Percentiles rank a stretch among this genome's conserved stretches.
These are phyloP conservation scores for Nemotelus nigrinus DNA, from an alignment of 2,888 invertebrate genomes.

Conservation along the genomic window DNA sequence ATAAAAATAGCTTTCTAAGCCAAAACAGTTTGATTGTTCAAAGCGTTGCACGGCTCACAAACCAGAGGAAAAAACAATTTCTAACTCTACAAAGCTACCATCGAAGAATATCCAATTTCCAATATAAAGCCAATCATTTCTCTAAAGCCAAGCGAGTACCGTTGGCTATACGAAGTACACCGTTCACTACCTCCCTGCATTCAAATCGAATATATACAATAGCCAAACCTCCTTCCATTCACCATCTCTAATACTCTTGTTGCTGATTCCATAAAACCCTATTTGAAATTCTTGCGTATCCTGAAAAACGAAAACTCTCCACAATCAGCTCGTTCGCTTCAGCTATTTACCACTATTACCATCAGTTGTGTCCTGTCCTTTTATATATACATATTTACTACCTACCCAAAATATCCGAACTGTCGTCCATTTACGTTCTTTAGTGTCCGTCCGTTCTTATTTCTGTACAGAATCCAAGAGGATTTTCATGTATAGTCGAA, in stretches of 20 bases:
- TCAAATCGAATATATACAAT: neutral
- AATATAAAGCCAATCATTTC: too few species aligned
- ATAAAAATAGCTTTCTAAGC: too few species aligned
- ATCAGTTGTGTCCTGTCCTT: neutral
- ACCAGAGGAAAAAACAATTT: too few species aligned
- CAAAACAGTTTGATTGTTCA: too few species aligned
- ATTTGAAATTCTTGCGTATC: neutral
- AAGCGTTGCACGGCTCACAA: too few species aligned
- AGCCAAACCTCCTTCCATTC: neutral
- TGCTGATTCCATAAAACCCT: neutral
- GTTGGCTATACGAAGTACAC: too few species aligned
- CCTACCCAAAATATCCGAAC: constrained; percentile 2
- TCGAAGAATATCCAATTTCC: too few species aligned
- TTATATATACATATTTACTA: constrained; percentile 25
- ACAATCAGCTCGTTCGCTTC: neutral
- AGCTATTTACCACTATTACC: constrained; percentile 34
- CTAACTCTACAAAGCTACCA: too few species aligned
- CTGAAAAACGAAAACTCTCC: neutral
- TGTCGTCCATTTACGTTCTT: constrained; percentile 1
- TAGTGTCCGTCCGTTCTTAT: constrained; percentile 31
- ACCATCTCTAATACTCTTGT: neutral
- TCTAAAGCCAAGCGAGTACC: too few species aligned
- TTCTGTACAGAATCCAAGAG: constrained; percentile 10
- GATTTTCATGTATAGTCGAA: constrained; percentile 24
- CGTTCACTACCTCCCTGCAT: neutral